Percentiles rank a stretch among this genome's conserved stretches.
Evolutionary conservation across 53 echinoderm and acorn worm species (phyloP).

Genomic region (Antedon mediterranea): DNA sequence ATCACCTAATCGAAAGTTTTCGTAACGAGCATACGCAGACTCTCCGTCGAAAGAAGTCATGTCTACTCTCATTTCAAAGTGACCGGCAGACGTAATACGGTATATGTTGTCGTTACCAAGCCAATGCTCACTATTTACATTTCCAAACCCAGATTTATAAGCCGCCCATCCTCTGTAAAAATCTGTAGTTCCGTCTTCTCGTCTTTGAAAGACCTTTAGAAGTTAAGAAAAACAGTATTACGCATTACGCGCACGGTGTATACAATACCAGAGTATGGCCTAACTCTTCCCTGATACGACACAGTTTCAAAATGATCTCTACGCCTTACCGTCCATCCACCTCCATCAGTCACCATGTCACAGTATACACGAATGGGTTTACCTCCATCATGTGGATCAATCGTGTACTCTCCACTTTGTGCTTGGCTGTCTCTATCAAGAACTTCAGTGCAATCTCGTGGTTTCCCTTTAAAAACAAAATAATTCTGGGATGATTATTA

Average conservation of each 20-base stretch:
- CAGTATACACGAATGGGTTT: background rate
- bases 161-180: conserved; percentile 34
- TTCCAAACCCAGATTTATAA: conserved; percentile 52
- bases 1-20: conserved; percentile 51
- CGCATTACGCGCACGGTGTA: too few species aligned
- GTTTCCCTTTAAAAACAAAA: background rate
- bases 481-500: too few species aligned
- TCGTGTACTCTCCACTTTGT: background rate
- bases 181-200: conserved; percentile 38
- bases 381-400: background rate
- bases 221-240: too few species aligned
- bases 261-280: too few species aligned
- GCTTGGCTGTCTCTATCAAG: background rate
- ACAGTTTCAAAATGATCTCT: too few species aligned
- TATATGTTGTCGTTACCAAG: conserved; percentile 52
- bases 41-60: conserved; percentile 40
- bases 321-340: background rate
- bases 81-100: conserved; percentile 29
- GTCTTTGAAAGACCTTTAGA: conserved; percentile 39
- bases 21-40: conserved; percentile 27
- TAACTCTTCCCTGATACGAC: too few species aligned
- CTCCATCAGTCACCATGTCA: background rate
- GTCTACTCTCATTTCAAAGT: conserved; percentile 37
- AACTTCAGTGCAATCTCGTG: background rate
- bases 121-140: conserved; percentile 51